A percentile compares a stretch with the other conserved stretches of the same genome.
phyloP scores from a whole-genome alignment of 2,113 vertebrate species.

The Myotis lucifugus region DNA sequence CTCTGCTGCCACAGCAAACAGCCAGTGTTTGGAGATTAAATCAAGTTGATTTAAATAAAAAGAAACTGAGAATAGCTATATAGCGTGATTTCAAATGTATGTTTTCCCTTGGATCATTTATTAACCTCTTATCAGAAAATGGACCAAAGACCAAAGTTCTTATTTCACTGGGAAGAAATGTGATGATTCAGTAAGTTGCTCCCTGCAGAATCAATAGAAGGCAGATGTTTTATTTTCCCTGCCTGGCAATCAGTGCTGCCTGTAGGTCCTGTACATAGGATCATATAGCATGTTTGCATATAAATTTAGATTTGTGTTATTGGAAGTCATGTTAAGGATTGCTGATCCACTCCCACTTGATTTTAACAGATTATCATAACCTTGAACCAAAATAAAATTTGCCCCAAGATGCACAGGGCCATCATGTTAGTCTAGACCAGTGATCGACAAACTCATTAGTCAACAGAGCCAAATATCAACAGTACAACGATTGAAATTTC shows the following conservation, averaged over 20 bases:
- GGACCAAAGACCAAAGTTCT: constrained; percentile 78
- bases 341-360: constrained; percentile 62
- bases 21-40: constrained; percentile 1
- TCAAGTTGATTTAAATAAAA: constrained; percentile 66
- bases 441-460: no score
- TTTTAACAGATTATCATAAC: constrained; percentile 78
- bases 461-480: no score
- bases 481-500: no score
- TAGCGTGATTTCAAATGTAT: constrained; percentile 44
- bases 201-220: constrained; percentile 80
- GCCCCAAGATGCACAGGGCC: constrained; percentile 59
- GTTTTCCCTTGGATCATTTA: constrained; percentile 69
- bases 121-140: constrained; percentile 81
- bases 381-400: constrained; percentile 81
- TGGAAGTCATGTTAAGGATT: constrained; percentile 79
- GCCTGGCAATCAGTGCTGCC: constrained; percentile 52
- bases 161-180: constrained; percentile 81
- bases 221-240: constrained; percentile 79
- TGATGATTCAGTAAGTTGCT: constrained; percentile 82
- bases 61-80: constrained; percentile 12
- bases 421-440: constrained; percentile 63
- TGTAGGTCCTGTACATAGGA: constrained; percentile 56
- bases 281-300: background rate
- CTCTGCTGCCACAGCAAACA: constrained; percentile 59
- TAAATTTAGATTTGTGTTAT: constrained; percentile 79